Percentiles rank a stretch among this genome's conserved stretches.
Evolutionary conservation across 2,113 vertebrate species (phyloP).

Genomic region (Pseudonaja textilis): DNA sequence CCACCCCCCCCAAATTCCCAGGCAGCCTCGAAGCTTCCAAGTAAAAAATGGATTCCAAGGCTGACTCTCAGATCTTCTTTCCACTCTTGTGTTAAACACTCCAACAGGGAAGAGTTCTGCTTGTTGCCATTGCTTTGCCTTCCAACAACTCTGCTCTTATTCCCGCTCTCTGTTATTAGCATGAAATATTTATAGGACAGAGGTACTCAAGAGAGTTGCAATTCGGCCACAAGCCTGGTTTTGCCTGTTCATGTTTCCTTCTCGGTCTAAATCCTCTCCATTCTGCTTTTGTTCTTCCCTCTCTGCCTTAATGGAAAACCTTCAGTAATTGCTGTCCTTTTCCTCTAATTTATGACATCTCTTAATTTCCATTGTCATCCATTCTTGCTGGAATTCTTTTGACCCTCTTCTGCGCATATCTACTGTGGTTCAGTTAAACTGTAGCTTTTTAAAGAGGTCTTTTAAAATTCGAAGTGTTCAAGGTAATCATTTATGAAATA

Average conservation of each 20-base stretch:
- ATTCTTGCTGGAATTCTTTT: not conserved
- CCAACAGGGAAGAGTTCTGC: not conserved
- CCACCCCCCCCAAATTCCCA: too few relatives aligned
- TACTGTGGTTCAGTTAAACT: not conserved
- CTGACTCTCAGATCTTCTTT: not conserved
- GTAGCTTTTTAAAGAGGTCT: not conserved
- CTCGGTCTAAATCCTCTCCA: not conserved
- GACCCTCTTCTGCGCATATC: not conserved
- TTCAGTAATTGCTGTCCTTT: not conserved
- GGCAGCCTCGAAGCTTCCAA: too few relatives aligned
- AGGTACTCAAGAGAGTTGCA: slow-evolving; percentile 3
- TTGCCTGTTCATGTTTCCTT: not conserved
- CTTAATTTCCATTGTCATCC: not conserved
- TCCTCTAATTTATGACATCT: not conserved
- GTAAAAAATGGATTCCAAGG: too few relatives aligned
- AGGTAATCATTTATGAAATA: not conserved
- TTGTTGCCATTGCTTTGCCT: slow-evolving; percentile 3
- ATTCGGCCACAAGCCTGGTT: not conserved
- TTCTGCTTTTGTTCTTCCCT: not conserved
- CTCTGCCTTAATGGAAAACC: not conserved
- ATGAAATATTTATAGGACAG: slow-evolving; percentile 18
- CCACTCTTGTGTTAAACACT: not conserved
- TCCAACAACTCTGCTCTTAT: not conserved
- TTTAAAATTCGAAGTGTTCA: not conserved
- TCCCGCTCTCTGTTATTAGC: not conserved